Evolutionary conservation across 2,888 invertebrate species (phyloP), one percentile per base, ranked within the genome.

Genomic region (Cremastinae sp.): DNA sequence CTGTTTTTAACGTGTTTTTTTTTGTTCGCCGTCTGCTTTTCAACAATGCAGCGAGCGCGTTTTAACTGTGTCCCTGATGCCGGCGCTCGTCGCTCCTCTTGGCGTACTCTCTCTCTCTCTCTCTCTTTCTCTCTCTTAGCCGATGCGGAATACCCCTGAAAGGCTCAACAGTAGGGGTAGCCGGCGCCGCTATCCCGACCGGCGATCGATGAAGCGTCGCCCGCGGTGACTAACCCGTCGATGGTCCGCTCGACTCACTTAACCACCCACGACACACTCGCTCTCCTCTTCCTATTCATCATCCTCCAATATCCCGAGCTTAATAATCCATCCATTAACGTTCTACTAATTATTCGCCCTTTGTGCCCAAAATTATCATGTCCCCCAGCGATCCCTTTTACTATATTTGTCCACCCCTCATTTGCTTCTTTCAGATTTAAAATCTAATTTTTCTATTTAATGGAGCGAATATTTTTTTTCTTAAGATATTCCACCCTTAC

Each of bases 141-240:
- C 77, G 78, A 80, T 78, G 79, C 78, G 77, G 77, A 81, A 83
- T 81, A 79, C 79, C 78, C 82, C 78, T 51, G 74, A 72, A 74
- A 80, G 5, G 71, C 77, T 75, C 72, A 74, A 75, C 82, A 79
- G 79, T 79, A 75, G 77, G 81, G 78, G 79, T 79, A 80, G 80
- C 80, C 79, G 82, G 79, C 78, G 75, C 80, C 80, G 81, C 83
- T 81, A 84, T 82, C 80, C 72, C 79, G 80, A 82, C 78, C 80
- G 79, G 79, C 82, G 88, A 88, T 88, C 88, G 88, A 88, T 88
- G 85, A 86, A 88, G 87, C 88, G 86, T 86, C 87, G 86, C 84
- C 84, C 85, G 83, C 86, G 88, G 87, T 87, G 87, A 88, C 84
- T 88, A 87, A 88, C 86, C 85, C 85, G 84, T 85, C 86, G 86